A percentile compares a stretch with the other conserved stretches of the same genome.
Evolutionary conservation across 2,797 vertebrate species (phyloP).

Genomic region (Coregonus suidteri): DNA sequence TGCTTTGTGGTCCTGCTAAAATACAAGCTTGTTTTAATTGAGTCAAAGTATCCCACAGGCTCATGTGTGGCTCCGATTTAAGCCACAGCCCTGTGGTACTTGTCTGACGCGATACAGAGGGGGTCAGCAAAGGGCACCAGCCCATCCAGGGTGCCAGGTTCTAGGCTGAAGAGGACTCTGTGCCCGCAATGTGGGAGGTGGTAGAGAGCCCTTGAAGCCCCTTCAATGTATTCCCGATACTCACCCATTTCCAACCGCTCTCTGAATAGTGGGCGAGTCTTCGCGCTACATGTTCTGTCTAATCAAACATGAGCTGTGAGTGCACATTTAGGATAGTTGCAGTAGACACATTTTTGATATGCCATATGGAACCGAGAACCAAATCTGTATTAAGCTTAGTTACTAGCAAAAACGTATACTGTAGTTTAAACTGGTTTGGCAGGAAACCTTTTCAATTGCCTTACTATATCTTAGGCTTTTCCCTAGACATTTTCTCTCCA

Average conservation of each 20-base stretch:
- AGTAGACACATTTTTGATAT: too few relatives aligned
- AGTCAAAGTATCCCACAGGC: background rate
- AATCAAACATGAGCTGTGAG: background rate
- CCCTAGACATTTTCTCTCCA: background rate
- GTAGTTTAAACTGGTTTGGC: background rate
- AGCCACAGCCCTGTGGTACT: background rate
- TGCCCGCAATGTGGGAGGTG: slow-evolving; percentile 2
- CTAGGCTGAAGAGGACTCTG: background rate
- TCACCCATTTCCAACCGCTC: slow-evolving; percentile 7
- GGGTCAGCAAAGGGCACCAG: background rate
- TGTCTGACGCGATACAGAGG: background rate
- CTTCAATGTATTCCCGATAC: slow-evolving; percentile 7
- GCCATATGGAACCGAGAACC: background rate
- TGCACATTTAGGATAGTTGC: background rate
- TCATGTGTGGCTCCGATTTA: background rate
- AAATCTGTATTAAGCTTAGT: background rate
- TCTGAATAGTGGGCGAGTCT: background rate
- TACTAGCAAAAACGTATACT: background rate
- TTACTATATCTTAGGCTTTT: too few relatives aligned
- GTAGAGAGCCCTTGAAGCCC: background rate
- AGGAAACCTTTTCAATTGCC: background rate
- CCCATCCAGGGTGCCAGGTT: background rate
- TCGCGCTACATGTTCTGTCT: background rate
- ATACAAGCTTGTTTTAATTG: background rate
- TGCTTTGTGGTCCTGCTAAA: background rate